Base-by-base conservation (phyloP, 30 jellyfish, hydroid and myxozoan species). In the Aurelia coerulea region DNA sequence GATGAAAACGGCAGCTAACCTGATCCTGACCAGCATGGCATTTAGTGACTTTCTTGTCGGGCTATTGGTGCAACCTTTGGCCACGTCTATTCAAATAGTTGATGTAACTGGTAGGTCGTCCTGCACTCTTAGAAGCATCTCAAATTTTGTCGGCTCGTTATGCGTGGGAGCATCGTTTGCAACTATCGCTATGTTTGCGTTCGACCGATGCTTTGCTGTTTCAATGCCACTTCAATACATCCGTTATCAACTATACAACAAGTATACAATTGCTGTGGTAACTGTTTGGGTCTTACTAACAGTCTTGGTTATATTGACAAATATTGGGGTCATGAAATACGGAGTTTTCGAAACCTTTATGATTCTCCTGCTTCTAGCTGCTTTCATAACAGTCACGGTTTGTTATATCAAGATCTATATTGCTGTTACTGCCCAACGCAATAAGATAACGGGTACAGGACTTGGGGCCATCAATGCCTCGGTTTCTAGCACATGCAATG, bases 1-100 rank as follows among this genome's bases (percentile, higher is more conserved):
- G 33, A 64, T 81, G 60, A 74, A 66, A 19, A 81, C 83, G 23
- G 91, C 83, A 12, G 77, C 84, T 4, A 81, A 81, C 34, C 84
- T 81, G 16, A 81, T 81, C 53, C 91, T 81, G 12, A 49, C 84
- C 1, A 81, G 84, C 67, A 81, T 81, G 91, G 91, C 91, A 58
- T 16, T 69, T 10, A 81, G 91, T 65, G 91, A 81, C 34, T 68
- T 81, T 18, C 77, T 81, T 42, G 91, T 69, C 58, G 91, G 91
- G 23, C 68, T 68, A 2, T 31, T 56, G 2, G 84, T 81, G 15
- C 91, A 81, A 71, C 91, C 91, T 6, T 18, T 53, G 0, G 52
- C 68, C 5, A 32, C 31, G 3, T 15, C 29, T 6, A 31, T 53
- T 29, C 67, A 42, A 41, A 52, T 54, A 5, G 18, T 14, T 10